These are phyloP conservation scores for Sinocyclocheilus anophthalmus DNA, from an alignment of 2,113 vertebrate species.

Conservation along the genomic window DNA sequence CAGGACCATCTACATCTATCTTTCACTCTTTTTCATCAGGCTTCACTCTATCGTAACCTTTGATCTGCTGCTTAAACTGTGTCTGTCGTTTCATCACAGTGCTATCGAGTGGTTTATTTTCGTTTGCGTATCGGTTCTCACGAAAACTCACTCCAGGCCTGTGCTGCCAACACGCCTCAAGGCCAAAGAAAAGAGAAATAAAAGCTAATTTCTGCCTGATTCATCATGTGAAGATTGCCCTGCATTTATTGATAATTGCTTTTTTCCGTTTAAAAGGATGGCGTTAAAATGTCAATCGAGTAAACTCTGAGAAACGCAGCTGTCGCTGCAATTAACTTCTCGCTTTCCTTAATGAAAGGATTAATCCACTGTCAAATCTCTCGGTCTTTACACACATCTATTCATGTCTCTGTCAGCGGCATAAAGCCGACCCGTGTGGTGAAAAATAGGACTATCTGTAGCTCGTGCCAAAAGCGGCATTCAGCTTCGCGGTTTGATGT, in stretches of 20 bases:
- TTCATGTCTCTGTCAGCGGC: slow-evolving; percentile 71
- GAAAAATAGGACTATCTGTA: slow-evolving; percentile 75
- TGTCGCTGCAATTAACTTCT: slow-evolving; percentile 83
- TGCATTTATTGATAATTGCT: slow-evolving; percentile 82
- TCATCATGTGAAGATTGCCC: slow-evolving; percentile 76
- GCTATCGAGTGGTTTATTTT: slow-evolving; percentile 72
- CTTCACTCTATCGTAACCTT: slow-evolving; percentile 65
- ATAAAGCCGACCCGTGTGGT: slow-evolving; percentile 68
- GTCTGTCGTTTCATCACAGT: slow-evolving; percentile 60
- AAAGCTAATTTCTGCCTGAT: slow-evolving; percentile 76
- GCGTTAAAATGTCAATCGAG: slow-evolving; percentile 70
- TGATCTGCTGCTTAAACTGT: slow-evolving; percentile 66
- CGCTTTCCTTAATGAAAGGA: slow-evolving; percentile 81
- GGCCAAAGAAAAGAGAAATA: slow-evolving; percentile 63
- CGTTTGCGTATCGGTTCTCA: slow-evolving; percentile 58
- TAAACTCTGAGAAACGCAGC: slow-evolving; percentile 79
- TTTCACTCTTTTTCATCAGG: slow-evolving; percentile 50
- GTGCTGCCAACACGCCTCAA: slow-evolving; percentile 68
- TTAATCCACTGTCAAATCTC: slow-evolving; percentile 80
- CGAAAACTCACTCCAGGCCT: slow-evolving; percentile 63
- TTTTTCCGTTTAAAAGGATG: slow-evolving; percentile 77
- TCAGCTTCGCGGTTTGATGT: slow-evolving; percentile 70
- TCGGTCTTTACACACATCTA: slow-evolving; percentile 74
- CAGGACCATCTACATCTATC: slow-evolving; percentile 4
- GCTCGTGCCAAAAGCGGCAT: slow-evolving; percentile 72